A percentile compares a stretch with the other conserved stretches of the same genome.
phyloP scores from a whole-genome alignment of 2,797 vertebrate genomes.

The Euphonia xanthogaster region DNA sequence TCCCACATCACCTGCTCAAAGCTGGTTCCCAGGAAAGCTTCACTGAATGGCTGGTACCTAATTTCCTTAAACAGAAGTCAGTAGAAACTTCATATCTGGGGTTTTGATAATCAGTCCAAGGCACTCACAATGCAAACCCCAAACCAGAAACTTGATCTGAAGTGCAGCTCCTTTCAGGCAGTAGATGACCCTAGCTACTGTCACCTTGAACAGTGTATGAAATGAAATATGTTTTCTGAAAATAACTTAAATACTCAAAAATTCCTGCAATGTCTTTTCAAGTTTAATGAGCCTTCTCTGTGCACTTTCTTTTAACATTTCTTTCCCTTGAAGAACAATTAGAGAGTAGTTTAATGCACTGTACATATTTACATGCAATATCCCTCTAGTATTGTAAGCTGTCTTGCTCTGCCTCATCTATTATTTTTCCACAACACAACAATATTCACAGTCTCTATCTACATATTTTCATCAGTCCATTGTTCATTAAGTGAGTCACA shows the following conservation, averaged over 20 bases:
- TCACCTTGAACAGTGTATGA: neutral
- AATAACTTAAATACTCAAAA: neutral
- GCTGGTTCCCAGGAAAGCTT: neutral
- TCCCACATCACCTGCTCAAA: neutral
- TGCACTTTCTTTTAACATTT: neutral
- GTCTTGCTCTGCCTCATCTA: neutral
- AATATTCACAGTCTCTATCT: neutral
- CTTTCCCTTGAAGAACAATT: neutral
- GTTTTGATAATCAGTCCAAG: neutral
- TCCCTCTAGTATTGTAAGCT: neutral
- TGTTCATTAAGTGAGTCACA: neutral
- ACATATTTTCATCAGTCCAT: neutral
- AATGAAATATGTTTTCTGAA: neutral
- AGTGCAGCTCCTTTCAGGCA: neutral
- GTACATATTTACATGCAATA: neutral
- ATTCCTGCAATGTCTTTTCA: neutral
- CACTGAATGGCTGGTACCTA: neutral
- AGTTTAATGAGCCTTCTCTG: neutral
- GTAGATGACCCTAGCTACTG: neutral
- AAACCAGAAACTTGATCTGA: neutral
- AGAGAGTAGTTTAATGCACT: neutral
- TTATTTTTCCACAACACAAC: neutral
- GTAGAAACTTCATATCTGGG: neutral
- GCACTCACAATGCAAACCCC: neutral
- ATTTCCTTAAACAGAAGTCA: neutral